phyloP scores from a whole-genome alignment of 2,888 invertebrate species.

The Cistogaster globosa region DNA sequence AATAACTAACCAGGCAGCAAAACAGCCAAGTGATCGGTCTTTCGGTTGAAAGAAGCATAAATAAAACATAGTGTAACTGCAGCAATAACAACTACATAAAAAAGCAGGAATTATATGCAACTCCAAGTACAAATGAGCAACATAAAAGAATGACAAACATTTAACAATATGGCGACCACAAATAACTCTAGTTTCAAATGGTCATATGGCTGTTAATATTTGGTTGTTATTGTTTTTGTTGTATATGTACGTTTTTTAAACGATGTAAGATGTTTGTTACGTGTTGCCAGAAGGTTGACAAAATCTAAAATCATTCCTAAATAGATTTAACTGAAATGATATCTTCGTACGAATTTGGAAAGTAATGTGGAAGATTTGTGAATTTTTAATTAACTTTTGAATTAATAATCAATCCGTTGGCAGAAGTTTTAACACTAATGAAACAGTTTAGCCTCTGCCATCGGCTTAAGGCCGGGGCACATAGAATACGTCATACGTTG shows the following conservation, averaged over 20 bases:
- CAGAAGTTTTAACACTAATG: too few relatives aligned
- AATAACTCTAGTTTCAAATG: constrained; percentile 71
- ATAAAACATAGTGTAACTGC: constrained; percentile 25
- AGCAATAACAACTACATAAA: constrained; percentile 34
- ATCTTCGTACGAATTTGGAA: too few relatives aligned
- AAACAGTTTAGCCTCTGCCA: too few relatives aligned
- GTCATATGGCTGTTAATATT: constrained; percentile 68
- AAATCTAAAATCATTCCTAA: not conserved
- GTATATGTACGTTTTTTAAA: constrained; percentile 20
- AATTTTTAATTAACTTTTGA: too few relatives aligned
- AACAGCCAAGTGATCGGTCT: constrained; percentile 19
- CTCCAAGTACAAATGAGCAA: constrained; percentile 67
- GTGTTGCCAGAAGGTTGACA: constrained; percentile 34
- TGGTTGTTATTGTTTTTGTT: constrained; percentile 26
- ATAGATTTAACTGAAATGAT: not conserved
- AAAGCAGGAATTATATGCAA: constrained; percentile 51
- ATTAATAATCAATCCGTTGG: too few relatives aligned
- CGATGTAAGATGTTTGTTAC: constrained; percentile 43
- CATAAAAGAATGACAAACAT: constrained; percentile 70
- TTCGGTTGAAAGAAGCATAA: constrained; percentile 9
- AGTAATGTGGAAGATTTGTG: too few relatives aligned
- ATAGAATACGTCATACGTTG: too few relatives aligned
- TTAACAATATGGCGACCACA: constrained; percentile 69
- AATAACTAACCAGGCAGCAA: constrained; percentile 25
- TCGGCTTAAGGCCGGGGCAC: too few relatives aligned